Conservation (phyloP, 2,113 vertebrate genomes). For the Pseudorasbora parva region DNA sequence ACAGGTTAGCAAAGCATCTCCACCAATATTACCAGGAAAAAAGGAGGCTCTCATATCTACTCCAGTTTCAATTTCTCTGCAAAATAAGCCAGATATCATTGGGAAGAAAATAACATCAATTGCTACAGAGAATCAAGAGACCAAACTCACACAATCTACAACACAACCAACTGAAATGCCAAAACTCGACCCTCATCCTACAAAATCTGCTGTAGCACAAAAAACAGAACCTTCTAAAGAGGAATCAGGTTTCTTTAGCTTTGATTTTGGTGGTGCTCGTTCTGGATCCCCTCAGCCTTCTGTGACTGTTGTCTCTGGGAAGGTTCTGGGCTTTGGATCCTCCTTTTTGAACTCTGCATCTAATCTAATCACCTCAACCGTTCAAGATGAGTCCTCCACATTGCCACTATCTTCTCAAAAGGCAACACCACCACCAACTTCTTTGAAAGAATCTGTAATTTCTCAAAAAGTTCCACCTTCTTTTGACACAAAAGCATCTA, state of each 20-base stretch:
- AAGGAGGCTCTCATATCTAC: slow-evolving; percentile 6
- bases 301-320: slow-evolving; percentile 77
- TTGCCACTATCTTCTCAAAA: slow-evolving; percentile 68
- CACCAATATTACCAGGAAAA: slow-evolving; percentile 26
- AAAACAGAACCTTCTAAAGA: slow-evolving; percentile 71
- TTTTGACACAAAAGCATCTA: slow-evolving; percentile 50
- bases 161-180: slow-evolving; percentile 53
- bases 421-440: slow-evolving; percentile 59
- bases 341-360: slow-evolving; percentile 78
- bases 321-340: slow-evolving; percentile 76
- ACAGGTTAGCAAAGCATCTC: slow-evolving; percentile 50
- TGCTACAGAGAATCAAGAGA: slow-evolving; percentile 55
- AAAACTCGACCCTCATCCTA: slow-evolving; percentile 64
- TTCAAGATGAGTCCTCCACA: slow-evolving; percentile 70
- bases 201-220: slow-evolving; percentile 64
- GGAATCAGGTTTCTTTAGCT: slow-evolving; percentile 77
- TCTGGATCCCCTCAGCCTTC: slow-evolving; percentile 65
- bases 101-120: background rate
- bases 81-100: slow-evolving; percentile 8
- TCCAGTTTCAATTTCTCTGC: background rate
- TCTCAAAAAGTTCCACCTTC: slow-evolving; percentile 18
- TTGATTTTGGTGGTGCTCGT: slow-evolving; percentile 63
- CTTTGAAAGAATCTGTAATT: slow-evolving; percentile 29
- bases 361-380: slow-evolving; percentile 73
- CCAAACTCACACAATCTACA: slow-evolving; percentile 53